Evolutionary conservation across 2,888 invertebrate species (phyloP).

Genomic region (Sarcophaga carnaria): DNA sequence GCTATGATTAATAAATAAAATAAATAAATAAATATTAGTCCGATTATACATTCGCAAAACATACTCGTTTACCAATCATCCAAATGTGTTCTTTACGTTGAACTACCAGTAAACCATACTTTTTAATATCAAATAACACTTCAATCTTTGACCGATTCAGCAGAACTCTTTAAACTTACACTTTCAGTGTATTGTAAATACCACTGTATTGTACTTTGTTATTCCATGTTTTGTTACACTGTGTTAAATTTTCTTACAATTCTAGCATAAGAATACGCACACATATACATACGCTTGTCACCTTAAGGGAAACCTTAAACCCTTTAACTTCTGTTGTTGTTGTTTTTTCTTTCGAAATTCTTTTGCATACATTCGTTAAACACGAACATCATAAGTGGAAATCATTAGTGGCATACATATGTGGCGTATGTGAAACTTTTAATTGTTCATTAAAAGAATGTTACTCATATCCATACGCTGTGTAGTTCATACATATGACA

Average conservation of each 20-base stretch:
- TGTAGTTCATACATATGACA: neutral
- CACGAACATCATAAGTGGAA: constrained; percentile 19
- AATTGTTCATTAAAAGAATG: constrained; percentile 61
- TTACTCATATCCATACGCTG: constrained; percentile 50
- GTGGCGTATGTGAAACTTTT: constrained; percentile 58
- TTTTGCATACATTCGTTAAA: constrained; percentile 4
- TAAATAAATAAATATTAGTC: too few species aligned
- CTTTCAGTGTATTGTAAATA: too few species aligned
- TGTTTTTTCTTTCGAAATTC: neutral
- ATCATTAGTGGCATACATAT: constrained; percentile 18
- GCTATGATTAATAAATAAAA: too few species aligned
- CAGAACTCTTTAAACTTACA: too few species aligned
- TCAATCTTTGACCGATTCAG: too few species aligned
- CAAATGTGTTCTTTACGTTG: too few species aligned
- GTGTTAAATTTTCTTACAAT: constrained; percentile 15
- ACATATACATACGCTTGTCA: neutral
- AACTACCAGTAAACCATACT: too few species aligned
- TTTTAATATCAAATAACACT: too few species aligned
- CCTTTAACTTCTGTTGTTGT: neutral
- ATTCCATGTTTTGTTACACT: neutral
- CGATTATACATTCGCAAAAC: too few species aligned
- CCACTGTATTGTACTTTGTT: too few species aligned
- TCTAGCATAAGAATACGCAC: neutral
- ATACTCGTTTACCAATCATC: too few species aligned
- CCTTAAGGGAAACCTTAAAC: neutral